These are phyloP conservation scores for Subanguina moxae DNA, from an alignment of 1,140 invertebrate species.

Conservation along the genomic window DNA sequence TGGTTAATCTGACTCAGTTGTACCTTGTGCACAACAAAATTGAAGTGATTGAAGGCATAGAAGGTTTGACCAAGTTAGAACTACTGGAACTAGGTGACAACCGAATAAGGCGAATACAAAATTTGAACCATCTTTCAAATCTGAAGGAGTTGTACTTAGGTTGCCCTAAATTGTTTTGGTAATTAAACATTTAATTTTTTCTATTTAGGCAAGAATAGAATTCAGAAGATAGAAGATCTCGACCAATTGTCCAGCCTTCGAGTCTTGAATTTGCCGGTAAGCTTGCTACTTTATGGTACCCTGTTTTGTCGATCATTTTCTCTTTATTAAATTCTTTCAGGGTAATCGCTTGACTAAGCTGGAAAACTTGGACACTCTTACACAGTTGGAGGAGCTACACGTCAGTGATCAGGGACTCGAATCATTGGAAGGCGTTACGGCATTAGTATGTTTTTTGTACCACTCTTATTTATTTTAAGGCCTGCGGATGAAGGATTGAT, in stretches of 20 bases:
- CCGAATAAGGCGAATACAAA: slow-evolving; percentile 23
- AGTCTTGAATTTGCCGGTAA: slow-evolving; percentile 5
- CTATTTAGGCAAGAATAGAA: slow-evolving; percentile 62
- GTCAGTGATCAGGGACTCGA: slow-evolving; percentile 67
- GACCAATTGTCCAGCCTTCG: slow-evolving; percentile 16
- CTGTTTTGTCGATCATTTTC: too few species aligned
- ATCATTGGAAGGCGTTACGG: slow-evolving; percentile 29
- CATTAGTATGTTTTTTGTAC: not conserved
- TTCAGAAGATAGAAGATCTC: slow-evolving; percentile 62
- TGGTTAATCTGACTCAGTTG: slow-evolving; percentile 78
- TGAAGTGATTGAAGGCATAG: slow-evolving; percentile 81
- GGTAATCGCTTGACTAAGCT: slow-evolving; percentile 94
- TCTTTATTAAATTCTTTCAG: slow-evolving; percentile 78
- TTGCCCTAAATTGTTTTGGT: too few species aligned
- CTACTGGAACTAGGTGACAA: slow-evolving; percentile 91
- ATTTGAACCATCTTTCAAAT: not conserved
- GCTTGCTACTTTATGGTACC: slow-evolving; percentile 18
- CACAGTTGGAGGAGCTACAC: slow-evolving; percentile 76
- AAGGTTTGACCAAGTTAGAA: slow-evolving; percentile 70
- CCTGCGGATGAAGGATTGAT: too few species aligned
- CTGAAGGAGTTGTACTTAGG: not conserved
- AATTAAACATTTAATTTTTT: too few species aligned
- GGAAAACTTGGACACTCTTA: slow-evolving; percentile 75
- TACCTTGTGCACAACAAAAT: slow-evolving; percentile 91
- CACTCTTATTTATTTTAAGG: too few species aligned